Conservation (phyloP, 2,888 invertebrate species). For the Lepidonotus clava region DNA sequence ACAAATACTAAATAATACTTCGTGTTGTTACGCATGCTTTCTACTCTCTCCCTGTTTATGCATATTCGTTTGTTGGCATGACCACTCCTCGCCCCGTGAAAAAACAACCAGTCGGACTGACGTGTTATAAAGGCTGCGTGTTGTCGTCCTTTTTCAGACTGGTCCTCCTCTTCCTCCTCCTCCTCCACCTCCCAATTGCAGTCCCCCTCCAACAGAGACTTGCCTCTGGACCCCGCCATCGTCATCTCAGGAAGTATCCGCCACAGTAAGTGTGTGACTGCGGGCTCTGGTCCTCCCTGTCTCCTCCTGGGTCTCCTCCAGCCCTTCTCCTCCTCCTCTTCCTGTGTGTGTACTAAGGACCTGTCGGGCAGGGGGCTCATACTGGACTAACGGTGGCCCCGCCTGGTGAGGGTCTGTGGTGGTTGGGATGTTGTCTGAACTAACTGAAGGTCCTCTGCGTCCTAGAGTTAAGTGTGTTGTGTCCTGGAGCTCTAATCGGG, state of each 20-base stretch:
- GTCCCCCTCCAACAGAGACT: conserved; percentile 75
- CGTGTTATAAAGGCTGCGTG: conserved; percentile 10
- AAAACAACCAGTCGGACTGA: background rate
- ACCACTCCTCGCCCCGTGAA: background rate
- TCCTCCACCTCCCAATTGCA: conserved; percentile 37
- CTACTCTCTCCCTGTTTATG: background rate
- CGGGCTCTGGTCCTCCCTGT: background rate
- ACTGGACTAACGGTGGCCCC: too few relatives aligned
- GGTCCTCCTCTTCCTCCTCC: conserved; percentile 55
- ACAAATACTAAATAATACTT: too few relatives aligned
- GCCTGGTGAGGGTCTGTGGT: too few relatives aligned
- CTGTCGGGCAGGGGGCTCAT: too few relatives aligned
- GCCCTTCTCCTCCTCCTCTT: background rate
- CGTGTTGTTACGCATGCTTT: background rate
- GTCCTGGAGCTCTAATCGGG: too few relatives aligned
- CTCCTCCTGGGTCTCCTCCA: background rate
- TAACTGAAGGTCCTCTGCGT: too few relatives aligned
- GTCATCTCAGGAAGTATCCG: conserved; percentile 86
- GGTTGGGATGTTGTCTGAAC: too few relatives aligned
- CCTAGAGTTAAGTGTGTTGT: too few relatives aligned
- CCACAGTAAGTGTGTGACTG: conserved; percentile 66
- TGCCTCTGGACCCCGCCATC: conserved; percentile 95
- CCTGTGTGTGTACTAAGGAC: too few relatives aligned
- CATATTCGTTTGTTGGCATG: background rate
- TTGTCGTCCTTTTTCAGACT: conserved; percentile 47